Evolutionary conservation across 2,113 vertebrate genomes (phyloP).

Genomic region (Saimiri boliviensis): DNA sequence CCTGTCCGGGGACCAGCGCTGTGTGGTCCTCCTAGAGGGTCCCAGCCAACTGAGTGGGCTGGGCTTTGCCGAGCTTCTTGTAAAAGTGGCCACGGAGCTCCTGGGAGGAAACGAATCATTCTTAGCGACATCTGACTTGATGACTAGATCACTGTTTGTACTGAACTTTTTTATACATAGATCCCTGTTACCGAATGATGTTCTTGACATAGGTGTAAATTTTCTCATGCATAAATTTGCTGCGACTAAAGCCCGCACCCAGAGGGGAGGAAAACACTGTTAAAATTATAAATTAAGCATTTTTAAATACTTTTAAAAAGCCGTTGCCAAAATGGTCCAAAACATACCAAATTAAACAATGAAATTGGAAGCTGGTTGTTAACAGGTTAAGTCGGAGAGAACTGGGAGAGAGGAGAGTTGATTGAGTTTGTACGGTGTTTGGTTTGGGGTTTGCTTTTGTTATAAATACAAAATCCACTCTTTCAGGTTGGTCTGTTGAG

Average conservation of each 20-base stretch:
- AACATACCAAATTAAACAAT: not conserved
- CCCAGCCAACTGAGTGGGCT: not conserved
- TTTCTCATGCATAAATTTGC: not conserved
- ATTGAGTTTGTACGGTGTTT: not conserved
- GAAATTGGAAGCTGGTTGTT: not conserved
- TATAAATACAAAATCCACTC: not conserved
- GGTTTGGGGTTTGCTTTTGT: constrained; percentile 12
- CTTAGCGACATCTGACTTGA: not conserved
- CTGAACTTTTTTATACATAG: not conserved
- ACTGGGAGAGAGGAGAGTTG: not conserved
- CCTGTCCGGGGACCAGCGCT: not conserved
- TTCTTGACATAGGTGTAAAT: not conserved
- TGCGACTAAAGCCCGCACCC: not conserved
- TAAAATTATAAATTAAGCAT: not conserved
- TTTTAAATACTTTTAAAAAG: not conserved
- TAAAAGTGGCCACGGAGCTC: not conserved
- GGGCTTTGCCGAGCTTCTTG: not conserved
- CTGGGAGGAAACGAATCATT: not conserved
- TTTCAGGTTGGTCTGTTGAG: not conserved
- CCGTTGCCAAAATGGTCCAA: too few species aligned
- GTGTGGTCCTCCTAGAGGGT: not conserved
- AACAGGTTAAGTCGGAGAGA: not conserved
- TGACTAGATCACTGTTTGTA: not conserved
- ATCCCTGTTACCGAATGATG: not conserved
- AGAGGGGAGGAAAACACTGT: not conserved